Evolutionary conservation across 2,113 vertebrate genomes (phyloP).

Genomic region (Melanostigma gelatinosum): DNA sequence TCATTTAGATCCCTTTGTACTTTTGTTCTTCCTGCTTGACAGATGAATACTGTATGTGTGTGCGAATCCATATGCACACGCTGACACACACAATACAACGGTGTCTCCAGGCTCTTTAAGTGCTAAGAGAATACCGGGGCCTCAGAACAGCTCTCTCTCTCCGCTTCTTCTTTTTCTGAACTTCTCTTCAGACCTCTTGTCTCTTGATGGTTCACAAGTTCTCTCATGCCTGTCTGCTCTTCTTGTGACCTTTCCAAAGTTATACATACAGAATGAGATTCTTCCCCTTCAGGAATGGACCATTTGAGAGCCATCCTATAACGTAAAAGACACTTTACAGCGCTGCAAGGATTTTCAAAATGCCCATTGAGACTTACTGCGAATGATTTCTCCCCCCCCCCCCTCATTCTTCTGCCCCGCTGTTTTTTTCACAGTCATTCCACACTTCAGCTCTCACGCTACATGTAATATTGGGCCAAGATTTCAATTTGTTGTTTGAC

Average conservation of each 20-base stretch:
- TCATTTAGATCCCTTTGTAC: conserved; percentile 2
- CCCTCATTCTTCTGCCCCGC: conserved; percentile 27
- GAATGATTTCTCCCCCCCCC: conserved; percentile 24
- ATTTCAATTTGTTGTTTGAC: conserved; percentile 77
- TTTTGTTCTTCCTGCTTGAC: not conserved
- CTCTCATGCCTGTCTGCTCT: conserved; percentile 69
- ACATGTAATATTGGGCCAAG: conserved; percentile 70
- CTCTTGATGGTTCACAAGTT: conserved; percentile 68
- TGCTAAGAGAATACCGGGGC: conserved; percentile 61
- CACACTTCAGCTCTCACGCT: conserved; percentile 63
- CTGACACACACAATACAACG: conserved; percentile 25
- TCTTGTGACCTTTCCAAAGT: conserved; percentile 82
- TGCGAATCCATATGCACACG: conserved; percentile 20
- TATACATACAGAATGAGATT: conserved; percentile 82
- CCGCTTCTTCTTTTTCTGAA: conserved; percentile 35
- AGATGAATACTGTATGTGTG: conserved; percentile 3
- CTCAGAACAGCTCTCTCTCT: conserved; percentile 23
- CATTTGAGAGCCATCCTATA: conserved; percentile 60
- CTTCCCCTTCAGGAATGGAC: conserved; percentile 73
- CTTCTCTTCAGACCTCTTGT: conserved; percentile 53
- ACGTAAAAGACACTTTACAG: conserved; percentile 56
- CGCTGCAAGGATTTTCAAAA: conserved; percentile 55
- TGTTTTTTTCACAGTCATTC: conserved; percentile 46
- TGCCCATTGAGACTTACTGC: conserved; percentile 51
- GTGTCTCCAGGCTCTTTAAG: conserved; percentile 48